Conservation (phyloP, 1,140 invertebrate species). For the Ostrea edulis region DNA sequence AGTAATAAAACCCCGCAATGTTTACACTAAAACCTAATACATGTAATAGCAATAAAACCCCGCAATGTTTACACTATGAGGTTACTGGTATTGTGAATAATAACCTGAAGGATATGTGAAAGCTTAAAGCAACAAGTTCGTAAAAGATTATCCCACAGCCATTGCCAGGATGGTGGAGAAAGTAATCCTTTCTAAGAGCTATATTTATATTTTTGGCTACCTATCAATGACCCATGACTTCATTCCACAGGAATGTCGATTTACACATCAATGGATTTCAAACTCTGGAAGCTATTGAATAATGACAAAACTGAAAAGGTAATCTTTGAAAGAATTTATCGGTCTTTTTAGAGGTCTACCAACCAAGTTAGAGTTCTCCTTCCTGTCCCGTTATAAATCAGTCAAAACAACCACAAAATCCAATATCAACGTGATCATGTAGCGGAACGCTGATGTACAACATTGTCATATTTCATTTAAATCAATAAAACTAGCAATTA, state of each 20-base stretch:
- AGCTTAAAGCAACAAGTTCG: no score
- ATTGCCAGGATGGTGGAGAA: no score
- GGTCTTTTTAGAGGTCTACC: neutral
- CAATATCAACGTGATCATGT: neutral
- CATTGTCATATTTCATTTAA: neutral
- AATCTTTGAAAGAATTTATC: neutral
- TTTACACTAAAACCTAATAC: no score
- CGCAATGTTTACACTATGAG: no score
- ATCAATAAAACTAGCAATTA: neutral
- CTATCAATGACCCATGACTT: neutral
- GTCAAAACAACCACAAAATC: neutral
- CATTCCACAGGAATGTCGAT: constrained; percentile 2
- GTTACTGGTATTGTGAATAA: no score
- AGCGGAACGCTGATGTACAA: neutral
- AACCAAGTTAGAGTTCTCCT: neutral
- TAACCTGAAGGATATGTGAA: no score
- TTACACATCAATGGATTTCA: neutral
- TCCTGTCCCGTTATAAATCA: neutral
- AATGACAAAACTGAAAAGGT: neutral
- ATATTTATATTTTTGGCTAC: no score
- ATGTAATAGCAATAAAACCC: no score
- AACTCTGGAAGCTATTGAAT: neutral
- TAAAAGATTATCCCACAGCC: no score
- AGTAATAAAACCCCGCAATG: no score
- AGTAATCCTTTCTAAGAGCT: no score